phyloP scores from a whole-genome alignment of 2,797 vertebrate species.

The Margarornis squamiger region DNA sequence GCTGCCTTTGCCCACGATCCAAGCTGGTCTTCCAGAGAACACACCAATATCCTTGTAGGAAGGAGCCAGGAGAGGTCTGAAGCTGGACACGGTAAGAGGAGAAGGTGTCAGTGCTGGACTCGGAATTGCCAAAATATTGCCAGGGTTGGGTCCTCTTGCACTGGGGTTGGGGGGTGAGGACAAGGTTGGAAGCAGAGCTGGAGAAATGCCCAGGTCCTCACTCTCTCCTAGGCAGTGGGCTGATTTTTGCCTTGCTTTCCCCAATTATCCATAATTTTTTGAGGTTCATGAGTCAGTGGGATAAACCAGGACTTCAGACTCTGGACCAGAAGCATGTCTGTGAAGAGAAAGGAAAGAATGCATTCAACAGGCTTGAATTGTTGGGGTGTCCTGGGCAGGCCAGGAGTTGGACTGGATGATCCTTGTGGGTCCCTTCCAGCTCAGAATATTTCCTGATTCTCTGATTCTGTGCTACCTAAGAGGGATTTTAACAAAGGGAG shows the following conservation, averaged over 20 bases:
- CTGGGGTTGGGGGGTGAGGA: background rate
- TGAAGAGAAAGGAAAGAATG: background rate
- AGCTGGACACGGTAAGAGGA: background rate
- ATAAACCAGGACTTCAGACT: background rate
- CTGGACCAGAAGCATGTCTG: background rate
- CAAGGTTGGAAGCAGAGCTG: background rate
- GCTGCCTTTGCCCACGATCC: background rate
- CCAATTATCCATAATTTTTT: rapidly evolving
- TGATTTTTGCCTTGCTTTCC: background rate
- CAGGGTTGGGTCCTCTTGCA: background rate
- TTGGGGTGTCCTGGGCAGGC: background rate
- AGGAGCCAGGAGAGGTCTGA: background rate
- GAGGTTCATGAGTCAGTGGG: background rate
- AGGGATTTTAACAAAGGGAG: background rate
- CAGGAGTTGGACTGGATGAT: background rate
- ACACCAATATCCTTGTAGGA: rapidly evolving
- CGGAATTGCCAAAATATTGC: background rate
- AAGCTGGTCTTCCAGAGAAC: background rate
- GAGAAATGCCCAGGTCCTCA: background rate
- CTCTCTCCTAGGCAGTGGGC: background rate
- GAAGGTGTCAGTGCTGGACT: no score
- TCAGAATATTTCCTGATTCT: background rate
- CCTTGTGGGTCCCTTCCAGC: no score
- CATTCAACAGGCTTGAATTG: background rate
- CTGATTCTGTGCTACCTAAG: background rate